These are phyloP conservation scores for Trisateles emortualis DNA, from an alignment of 2,888 invertebrate species.

Conservation along the genomic window DNA sequence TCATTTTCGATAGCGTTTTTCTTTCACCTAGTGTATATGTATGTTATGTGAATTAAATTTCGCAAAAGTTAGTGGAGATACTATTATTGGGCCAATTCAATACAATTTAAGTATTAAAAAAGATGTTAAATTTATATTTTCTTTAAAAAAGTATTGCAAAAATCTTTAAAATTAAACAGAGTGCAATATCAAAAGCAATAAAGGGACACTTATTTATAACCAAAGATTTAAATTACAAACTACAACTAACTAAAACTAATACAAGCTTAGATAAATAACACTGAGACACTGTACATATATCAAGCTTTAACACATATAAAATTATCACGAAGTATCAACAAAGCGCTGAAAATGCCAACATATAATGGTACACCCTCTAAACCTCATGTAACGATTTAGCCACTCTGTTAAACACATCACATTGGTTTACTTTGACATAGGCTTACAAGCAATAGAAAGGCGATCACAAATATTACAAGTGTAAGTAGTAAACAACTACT, in stretches of 20 bases:
- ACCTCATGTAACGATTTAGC: slow-evolving; percentile 15
- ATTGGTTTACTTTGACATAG: neutral
- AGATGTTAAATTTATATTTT: no score
- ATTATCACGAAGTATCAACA: slow-evolving; percentile 21
- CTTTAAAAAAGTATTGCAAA: no score
- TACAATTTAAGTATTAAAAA: no score
- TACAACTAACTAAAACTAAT: slow-evolving; percentile 36
- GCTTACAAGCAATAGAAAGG: neutral
- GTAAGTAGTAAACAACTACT: no score
- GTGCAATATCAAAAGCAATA: slow-evolving; percentile 1
- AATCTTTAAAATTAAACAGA: no score
- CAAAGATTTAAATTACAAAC: slow-evolving; percentile 26
- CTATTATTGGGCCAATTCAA: no score
- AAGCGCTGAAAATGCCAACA: slow-evolving; percentile 40
- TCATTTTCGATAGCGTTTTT: no score
- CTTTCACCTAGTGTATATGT: no score
- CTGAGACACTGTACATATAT: slow-evolving; percentile 20
- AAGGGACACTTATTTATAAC: neutral
- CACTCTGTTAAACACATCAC: slow-evolving; percentile 3
- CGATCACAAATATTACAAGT: neutral
- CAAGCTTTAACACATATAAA: slow-evolving; percentile 31
- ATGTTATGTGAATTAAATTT: no score
- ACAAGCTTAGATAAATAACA: slow-evolving; percentile 35
- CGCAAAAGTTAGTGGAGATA: no score
- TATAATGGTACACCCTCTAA: slow-evolving; percentile 26